These are phyloP conservation scores for Drosophila pseudotakahashii DNA, from an alignment of 2,888 invertebrate genomes.

Conservation along the genomic window DNA sequence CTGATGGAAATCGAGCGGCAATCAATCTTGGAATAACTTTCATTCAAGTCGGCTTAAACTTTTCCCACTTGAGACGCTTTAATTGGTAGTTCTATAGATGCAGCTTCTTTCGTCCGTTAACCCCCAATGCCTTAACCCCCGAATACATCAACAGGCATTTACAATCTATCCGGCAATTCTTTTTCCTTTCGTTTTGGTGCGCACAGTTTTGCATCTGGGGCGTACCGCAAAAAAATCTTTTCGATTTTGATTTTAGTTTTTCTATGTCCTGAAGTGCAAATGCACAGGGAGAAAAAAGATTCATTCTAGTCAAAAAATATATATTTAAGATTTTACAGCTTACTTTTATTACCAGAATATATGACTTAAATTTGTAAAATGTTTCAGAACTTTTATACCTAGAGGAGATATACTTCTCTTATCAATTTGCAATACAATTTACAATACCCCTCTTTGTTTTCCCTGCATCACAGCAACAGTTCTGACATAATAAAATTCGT, in stretches of 20 bases:
- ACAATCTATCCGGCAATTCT: constrained; percentile 43
- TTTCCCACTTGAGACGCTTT: constrained; percentile 35
- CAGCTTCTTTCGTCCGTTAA: background rate
- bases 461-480: constrained; percentile 5
- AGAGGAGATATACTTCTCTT: too few species aligned
- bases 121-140: background rate
- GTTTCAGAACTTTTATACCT: too few species aligned
- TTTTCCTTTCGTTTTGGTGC: constrained; percentile 22
- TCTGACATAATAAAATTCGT: constrained; percentile 48
- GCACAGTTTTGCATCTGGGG: constrained; percentile 31
- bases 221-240: constrained; percentile 39
- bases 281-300: background rate
- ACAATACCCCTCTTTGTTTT: background rate
- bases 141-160: constrained; percentile 27
- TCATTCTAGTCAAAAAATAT: background rate
- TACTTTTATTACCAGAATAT: too few species aligned
- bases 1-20: constrained; percentile 1
- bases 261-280: background rate
- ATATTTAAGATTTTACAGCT: too few species aligned
- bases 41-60: constrained; percentile 19
- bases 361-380: too few species aligned
- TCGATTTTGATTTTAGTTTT: constrained; percentile 29
- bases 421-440: too few species aligned
- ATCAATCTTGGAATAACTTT: constrained; percentile 4
- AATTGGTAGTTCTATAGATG: constrained; percentile 13